phyloP scores from a whole-genome alignment of 2,797 vertebrate species.

The Borostomias antarcticus region DNA sequence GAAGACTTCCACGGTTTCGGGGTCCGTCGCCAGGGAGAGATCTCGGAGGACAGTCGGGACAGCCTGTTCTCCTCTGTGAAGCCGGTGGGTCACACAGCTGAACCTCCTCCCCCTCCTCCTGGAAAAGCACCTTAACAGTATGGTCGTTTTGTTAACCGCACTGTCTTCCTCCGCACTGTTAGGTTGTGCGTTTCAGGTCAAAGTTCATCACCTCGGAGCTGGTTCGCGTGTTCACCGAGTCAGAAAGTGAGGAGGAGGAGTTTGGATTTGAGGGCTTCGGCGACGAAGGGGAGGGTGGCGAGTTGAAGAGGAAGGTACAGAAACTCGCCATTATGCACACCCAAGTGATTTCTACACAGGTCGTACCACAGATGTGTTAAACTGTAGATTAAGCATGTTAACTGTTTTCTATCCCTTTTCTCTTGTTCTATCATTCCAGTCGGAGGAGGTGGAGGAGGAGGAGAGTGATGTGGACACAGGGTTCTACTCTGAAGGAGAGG shows the following conservation, averaged over 20 bases:
- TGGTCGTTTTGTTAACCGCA: no score
- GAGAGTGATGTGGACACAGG: slow-evolving; percentile 68
- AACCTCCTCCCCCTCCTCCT: no score
- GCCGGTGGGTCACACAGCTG: slow-evolving; percentile 27
- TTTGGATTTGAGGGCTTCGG: slow-evolving; percentile 91
- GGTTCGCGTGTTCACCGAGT: slow-evolving; percentile 85
- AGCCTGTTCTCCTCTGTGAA: slow-evolving; percentile 39
- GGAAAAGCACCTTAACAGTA: no score
- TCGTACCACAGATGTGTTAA: not conserved
- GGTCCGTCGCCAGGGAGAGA: not conserved
- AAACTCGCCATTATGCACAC: no score
- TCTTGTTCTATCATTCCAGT: slow-evolving; percentile 54
- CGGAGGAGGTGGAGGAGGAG: slow-evolving; percentile 53
- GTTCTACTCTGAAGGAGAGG: slow-evolving; percentile 76
- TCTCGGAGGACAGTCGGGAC: slow-evolving; percentile 43
- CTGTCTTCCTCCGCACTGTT: no score
- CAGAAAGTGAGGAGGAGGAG: slow-evolving; percentile 82
- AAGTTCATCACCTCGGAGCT: slow-evolving; percentile 84
- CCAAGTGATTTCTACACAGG: not conserved
- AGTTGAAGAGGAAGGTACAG: slow-evolving; percentile 64
- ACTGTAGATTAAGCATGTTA: no score
- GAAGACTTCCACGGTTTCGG: slow-evolving; percentile 37
- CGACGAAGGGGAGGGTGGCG: slow-evolving; percentile 54
- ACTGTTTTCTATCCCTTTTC: not conserved
- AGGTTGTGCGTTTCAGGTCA: no score